Evolutionary conservation across 2,888 invertebrate species (phyloP).

Genomic region (Zootermopsis nevadensis): DNA sequence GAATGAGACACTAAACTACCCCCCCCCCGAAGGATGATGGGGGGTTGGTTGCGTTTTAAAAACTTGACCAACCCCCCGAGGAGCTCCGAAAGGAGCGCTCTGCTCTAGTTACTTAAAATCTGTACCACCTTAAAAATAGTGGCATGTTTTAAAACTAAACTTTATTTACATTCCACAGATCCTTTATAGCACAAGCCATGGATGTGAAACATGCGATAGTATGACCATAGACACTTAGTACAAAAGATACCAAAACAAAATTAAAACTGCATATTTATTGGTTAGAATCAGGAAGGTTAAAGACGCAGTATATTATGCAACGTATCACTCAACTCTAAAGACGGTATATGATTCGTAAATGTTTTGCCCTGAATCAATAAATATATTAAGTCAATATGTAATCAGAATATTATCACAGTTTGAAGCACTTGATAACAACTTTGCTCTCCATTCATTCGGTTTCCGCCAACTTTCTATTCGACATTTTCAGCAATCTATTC

Average conservation of each 20-base stretch:
- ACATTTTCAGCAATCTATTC: constrained; percentile 4
- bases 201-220: too few species aligned
- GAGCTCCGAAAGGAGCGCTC: too few species aligned
- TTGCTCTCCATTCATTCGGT: not conserved
- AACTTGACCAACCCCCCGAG: too few species aligned
- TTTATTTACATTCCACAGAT: too few species aligned
- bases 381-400: not conserved
- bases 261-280: not conserved
- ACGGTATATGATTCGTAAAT: not conserved
- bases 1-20: too few species aligned
- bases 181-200: too few species aligned
- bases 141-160: too few species aligned
- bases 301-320: not conserved
- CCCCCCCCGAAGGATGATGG: too few species aligned
- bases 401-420: not conserved
- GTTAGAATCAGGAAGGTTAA: not conserved
- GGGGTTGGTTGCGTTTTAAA: too few species aligned
- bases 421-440: not conserved
- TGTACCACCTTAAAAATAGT: too few species aligned
- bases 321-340: not conserved
- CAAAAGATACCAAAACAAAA: not conserved
- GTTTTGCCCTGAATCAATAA: not conserved
- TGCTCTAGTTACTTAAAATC: too few species aligned
- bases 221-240: too few species aligned
- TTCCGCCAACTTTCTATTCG: constrained; percentile 5